These are phyloP conservation scores for Ramphastos sulfuratus DNA, from an alignment of 2,113 vertebrate genomes.

Conservation along the genomic window DNA sequence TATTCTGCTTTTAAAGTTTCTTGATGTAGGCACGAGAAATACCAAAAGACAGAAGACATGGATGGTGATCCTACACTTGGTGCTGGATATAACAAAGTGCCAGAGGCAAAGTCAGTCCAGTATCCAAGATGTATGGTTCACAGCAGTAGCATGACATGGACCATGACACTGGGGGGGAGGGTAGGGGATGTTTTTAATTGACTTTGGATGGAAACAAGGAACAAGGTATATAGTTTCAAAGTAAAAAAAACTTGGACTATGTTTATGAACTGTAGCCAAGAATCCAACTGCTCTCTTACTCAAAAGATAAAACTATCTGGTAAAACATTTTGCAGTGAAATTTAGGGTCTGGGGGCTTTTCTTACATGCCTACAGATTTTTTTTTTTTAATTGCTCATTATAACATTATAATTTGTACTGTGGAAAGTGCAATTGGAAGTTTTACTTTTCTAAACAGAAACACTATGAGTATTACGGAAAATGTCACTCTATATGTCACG, in stretches of 20 bases:
- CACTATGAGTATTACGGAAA: not conserved
- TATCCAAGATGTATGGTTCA: not conserved
- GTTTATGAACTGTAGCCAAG: not conserved
- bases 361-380: not conserved
- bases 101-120: not conserved
- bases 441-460: not conserved
- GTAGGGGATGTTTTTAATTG: not conserved
- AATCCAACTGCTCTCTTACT: not conserved
- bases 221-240: not conserved
- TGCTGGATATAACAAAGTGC: not conserved
- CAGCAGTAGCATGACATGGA: not conserved
- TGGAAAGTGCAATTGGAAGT: not conserved
- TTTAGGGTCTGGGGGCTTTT: not conserved
- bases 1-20: slow-evolving; percentile 20
- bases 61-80: not conserved
- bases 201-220: not conserved
- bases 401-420: not conserved
- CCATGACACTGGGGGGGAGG: rapidly evolving
- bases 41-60: not conserved
- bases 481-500: not conserved
- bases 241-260: not conserved
- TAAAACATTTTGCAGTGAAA: not conserved
- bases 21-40: slow-evolving; percentile 16
- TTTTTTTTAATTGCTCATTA: not conserved
- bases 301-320: not conserved